Evolutionary conservation across 2,113 vertebrate genomes (phyloP), one percentile per base, ranked within the genome.

Genomic region (Cephalopholis sonnerati): DNA sequence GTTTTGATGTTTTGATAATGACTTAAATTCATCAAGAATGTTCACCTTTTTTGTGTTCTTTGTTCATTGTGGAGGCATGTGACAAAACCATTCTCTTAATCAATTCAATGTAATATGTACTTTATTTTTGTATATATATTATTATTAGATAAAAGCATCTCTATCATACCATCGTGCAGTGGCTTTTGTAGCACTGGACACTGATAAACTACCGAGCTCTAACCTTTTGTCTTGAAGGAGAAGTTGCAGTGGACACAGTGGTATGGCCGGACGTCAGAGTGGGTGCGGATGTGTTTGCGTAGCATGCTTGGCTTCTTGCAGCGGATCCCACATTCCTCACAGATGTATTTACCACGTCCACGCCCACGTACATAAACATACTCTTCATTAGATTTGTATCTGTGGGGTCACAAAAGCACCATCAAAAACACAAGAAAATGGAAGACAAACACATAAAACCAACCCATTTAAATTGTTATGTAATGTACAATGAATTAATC

Each of bases 281-380:
- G 98, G 1, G 98, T 99, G 81, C 98, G 97, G 81, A 99, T 99
- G 85, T 99, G 98, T 89, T 99, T 99, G 89, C 98, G 98, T 82
- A 99, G 94, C 98, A 99, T 99, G 91, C 98, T 99, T 76, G 98
- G 98, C 67, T 99, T 99, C 94, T 99, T 99, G 93, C 98, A 99
- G 75, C 98, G 97, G 79, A 99, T 99, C 41, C 98, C 98, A 91
- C 98, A 99, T 84, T 99, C 98, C 82, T 99, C 98, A 90, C 98
- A 99, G 91, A 99, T 99, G 83, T 99, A 99, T 82, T 99, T 99
- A 68, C 98, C 98, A 74, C 98, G 96, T 77, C 98, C 98, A 86
- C 98, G 96, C 6, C 98, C 98, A 44, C 98, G 96, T 36, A 99
- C 97, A 44, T 99, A 99, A 7, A 99, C 97, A 70, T 99, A 99